Conservation (phyloP, 2,797 vertebrate species). For the Hemitrygon akajei region DNA sequence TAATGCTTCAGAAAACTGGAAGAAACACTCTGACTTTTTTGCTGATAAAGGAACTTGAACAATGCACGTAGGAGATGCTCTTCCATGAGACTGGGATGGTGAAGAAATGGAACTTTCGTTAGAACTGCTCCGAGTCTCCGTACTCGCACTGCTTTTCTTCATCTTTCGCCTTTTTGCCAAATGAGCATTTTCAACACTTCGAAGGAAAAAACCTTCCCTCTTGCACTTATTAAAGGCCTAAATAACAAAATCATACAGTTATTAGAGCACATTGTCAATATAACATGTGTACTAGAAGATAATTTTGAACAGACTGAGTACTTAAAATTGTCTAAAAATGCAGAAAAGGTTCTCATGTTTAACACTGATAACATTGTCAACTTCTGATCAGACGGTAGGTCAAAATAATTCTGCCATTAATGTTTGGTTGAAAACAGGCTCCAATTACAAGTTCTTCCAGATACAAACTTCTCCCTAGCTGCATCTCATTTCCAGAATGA, state of each 20-base stretch:
- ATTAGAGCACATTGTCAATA: background rate
- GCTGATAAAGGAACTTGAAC: constrained; percentile 57
- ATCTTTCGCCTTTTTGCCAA: constrained; percentile 97
- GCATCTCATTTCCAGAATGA: background rate
- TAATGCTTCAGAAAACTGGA: constrained; percentile 70
- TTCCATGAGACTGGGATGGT: constrained; percentile 70
- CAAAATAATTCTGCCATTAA: background rate
- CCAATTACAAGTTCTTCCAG: background rate
- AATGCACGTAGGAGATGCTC: constrained; percentile 65
- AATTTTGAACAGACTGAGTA: background rate
- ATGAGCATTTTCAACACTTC: constrained; percentile 95
- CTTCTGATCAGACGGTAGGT: background rate
- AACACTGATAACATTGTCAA: background rate
- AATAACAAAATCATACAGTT: background rate
- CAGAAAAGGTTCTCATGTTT: background rate
- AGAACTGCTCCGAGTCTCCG: constrained; percentile 95
- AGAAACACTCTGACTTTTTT: constrained; percentile 62
- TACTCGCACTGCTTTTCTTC: constrained; percentile 97
- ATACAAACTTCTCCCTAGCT: background rate
- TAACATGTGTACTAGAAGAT: background rate
- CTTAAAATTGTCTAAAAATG: background rate
- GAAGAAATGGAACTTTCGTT: constrained; percentile 93
- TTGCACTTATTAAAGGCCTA: constrained; percentile 98
- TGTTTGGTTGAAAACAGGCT: background rate
- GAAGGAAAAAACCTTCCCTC: constrained; percentile 92